Conservation (phyloP, 2,797 vertebrate species). For the Anabas testudineus region DNA sequence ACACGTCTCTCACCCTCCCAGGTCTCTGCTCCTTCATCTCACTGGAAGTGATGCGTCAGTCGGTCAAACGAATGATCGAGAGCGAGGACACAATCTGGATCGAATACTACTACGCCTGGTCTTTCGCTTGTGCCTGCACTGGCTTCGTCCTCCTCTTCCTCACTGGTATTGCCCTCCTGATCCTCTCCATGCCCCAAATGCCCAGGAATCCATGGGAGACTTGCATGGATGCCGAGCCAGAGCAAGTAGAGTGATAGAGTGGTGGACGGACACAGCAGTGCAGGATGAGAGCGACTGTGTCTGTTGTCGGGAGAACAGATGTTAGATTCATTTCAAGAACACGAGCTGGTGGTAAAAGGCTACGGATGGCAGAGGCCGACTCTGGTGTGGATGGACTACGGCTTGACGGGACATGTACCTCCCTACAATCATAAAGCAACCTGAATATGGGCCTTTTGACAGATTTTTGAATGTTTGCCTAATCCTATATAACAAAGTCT, state of each 20-base stretch:
- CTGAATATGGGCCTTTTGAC: conserved; percentile 23
- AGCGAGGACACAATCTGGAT: conserved; percentile 95
- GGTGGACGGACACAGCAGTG: not conserved
- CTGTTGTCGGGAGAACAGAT: conserved; percentile 37
- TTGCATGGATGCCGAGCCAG: conserved; percentile 96
- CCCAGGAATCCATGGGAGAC: conserved; percentile 97
- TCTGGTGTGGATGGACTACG: conserved; percentile 27
- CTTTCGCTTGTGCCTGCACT: conserved; percentile 92
- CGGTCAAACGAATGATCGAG: conserved; percentile 95
- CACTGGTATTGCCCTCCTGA: conserved; percentile 88
- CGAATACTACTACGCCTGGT: conserved; percentile 92
- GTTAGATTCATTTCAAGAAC: conserved; percentile 36
- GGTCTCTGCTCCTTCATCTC: conserved; percentile 95
- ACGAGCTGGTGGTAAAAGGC: conserved; percentile 10
- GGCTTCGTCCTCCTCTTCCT: conserved; percentile 92
- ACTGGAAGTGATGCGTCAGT: conserved; percentile 96
- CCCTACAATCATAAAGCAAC: conserved; percentile 10
- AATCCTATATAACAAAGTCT: not conserved
- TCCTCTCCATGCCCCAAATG: conserved; percentile 96
- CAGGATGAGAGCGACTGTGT: conserved; percentile 31
- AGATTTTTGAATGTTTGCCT: conserved; percentile 20
- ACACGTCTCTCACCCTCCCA: conserved; percentile 58
- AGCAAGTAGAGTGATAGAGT: conserved; percentile 79
- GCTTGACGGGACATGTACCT: conserved; percentile 22
- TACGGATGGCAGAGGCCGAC: conserved; percentile 5